Percentiles rank a stretch among this genome's conserved stretches.
These are phyloP conservation scores for Allophyes oxyacanthae DNA, from an alignment of 2,888 invertebrate genomes.

Conservation along the genomic window DNA sequence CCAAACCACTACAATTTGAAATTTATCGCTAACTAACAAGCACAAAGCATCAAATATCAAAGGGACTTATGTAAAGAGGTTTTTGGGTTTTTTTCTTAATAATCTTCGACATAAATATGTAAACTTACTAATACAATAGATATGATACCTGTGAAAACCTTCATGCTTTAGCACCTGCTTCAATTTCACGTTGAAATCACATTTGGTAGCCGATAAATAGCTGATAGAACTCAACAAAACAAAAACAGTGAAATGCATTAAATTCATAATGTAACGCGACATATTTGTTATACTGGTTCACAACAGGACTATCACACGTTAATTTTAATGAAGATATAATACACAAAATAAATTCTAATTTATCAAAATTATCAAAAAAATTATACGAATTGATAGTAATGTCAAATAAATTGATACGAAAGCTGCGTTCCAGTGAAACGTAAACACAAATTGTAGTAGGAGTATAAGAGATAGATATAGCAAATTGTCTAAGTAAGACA, in stretches of 20 bases:
- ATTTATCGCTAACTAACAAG: too few species aligned
- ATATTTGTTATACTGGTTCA: neutral
- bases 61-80: too few species aligned
- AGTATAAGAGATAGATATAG: conserved; percentile 1
- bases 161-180: conserved; percentile 71
- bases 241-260: conserved; percentile 6
- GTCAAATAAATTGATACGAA: neutral
- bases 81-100: too few species aligned
- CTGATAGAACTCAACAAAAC: conserved; percentile 39
- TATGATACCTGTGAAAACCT: conserved; percentile 83
- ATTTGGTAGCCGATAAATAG: conserved; percentile 59
- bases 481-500: neutral
- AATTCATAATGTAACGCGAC: neutral
- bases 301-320: neutral
- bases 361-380: conserved; percentile 2
- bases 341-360: conserved; percentile 7
- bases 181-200: conserved; percentile 72
- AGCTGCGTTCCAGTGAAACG: conserved; percentile 1
- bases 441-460: too few species aligned
- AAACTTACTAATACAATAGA: too few species aligned
- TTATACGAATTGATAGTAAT: neutral
- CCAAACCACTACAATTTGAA: too few species aligned
- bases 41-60: too few species aligned
- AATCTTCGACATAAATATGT: too few species aligned
- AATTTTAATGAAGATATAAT: conserved; percentile 3